Evolutionary conservation across 2,113 vertebrate genomes (phyloP), one percentile per base, ranked within the genome.

Genomic region (Acanthisitta chloris): DNA sequence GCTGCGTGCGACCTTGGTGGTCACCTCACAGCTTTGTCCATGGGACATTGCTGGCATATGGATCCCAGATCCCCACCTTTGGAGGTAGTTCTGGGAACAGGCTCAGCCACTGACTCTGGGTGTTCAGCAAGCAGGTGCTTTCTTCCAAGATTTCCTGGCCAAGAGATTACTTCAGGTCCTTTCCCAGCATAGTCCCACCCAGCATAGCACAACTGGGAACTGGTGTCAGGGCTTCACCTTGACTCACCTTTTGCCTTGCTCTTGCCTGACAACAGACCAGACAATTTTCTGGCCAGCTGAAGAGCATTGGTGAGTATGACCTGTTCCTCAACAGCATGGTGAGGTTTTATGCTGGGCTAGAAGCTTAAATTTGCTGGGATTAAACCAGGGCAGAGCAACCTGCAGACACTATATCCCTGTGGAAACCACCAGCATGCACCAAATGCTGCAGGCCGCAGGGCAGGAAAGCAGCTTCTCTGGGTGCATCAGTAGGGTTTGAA

Each of bases 21-120:
- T 20, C 58, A 43, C 49, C 20, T 61, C 2, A 1, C 31, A 57
- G 58, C n/a, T 58, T 77, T 62, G 24, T 38, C 46, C 26, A 6
- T 34, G 24, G 34, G 24, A 24, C 19, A 29, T 2, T 9, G 9
- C 29, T 19, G 7, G 18, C 24, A 40, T 0, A 0, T 12, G 31
- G 28, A 13, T 87, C 15, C 23, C 33, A 65, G 25, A 19, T 58
- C 34, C 23, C 23, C 2, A 33, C 6, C 25, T 87, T 59, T 24
- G n/a, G 36, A 46, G 3, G 1, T 6, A 3, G 71, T 3, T 52
- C 10, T 78, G n/a, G 19, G n/a, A 43, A 74, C 25, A 79, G 24
- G 21, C 10, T 89, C 38, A 55, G 17, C 18, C 10, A 34, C 13
- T 4, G 5, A 13, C 10, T 21, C 29, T 20, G 14, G 11, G 6